phyloP scores from a whole-genome alignment of 2,113 vertebrate genomes.

The Triplophysa dalaica region DNA sequence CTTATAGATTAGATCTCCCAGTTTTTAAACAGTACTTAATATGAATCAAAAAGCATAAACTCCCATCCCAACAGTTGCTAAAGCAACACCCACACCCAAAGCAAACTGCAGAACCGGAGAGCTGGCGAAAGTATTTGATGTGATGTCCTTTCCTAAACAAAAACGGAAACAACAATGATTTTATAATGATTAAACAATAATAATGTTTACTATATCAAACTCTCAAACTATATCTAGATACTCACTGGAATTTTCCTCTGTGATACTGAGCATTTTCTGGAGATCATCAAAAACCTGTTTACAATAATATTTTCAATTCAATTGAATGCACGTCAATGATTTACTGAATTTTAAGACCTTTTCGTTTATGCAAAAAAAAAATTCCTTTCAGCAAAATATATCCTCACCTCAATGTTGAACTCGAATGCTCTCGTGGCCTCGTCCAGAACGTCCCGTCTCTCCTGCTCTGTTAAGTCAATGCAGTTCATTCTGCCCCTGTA shows the following conservation, averaged over 20 bases:
- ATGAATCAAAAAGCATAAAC: constrained; percentile 54
- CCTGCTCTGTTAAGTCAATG: constrained; percentile 76
- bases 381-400: too few relatives aligned
- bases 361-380: too few relatives aligned
- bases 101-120: constrained; percentile 59
- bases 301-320: too few relatives aligned
- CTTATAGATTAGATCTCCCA: too few relatives aligned
- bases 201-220: too few relatives aligned
- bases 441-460: constrained; percentile 72
- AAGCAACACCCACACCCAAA: constrained; percentile 60
- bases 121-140: background rate
- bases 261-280: constrained; percentile 71
- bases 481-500: constrained; percentile 92
- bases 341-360: background rate
- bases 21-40: background rate
- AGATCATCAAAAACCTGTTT: constrained; percentile 76
- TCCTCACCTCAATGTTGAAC: constrained; percentile 77
- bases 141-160: constrained; percentile 17
- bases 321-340: too few relatives aligned
- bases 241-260: constrained; percentile 43
- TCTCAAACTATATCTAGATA: too few relatives aligned
- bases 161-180: background rate
- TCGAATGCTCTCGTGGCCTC: constrained; percentile 85
- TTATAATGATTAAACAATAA: too few relatives aligned
- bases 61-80: constrained; percentile 64